Evolutionary conservation across 2,888 invertebrate genomes (phyloP).

Genomic region (Athrips mouffetella): DNA sequence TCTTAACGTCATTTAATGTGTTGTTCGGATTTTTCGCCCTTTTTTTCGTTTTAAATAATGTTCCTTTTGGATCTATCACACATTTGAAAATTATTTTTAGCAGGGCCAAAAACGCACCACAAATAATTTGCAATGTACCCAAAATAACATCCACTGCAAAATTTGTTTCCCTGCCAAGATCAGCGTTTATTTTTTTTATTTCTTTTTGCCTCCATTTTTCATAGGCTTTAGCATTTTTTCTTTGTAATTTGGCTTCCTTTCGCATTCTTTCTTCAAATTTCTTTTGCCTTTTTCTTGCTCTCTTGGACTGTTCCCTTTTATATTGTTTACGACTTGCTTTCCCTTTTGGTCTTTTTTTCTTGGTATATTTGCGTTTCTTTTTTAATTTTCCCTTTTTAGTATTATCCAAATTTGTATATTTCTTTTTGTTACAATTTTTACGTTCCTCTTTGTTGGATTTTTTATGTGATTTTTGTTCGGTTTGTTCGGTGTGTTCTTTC

Average conservation of each 20-base stretch:
- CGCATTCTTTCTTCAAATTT: slow-evolving; percentile 11
- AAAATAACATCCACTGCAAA: slow-evolving; percentile 33
- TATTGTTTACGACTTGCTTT: neutral
- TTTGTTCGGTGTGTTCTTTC: no score
- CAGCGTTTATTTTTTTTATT: slow-evolving; percentile 26
- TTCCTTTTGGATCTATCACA: slow-evolving; percentile 33
- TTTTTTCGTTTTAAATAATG: slow-evolving; percentile 29
- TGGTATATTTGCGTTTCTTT: neutral
- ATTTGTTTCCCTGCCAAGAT: slow-evolving; percentile 29
- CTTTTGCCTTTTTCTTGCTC: slow-evolving; percentile 6
- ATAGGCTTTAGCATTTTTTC: slow-evolving; percentile 10
- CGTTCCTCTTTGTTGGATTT: neutral
- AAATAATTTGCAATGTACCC: slow-evolving; percentile 29
- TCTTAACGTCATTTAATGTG: slow-evolving; percentile 27
- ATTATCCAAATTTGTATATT: neutral
- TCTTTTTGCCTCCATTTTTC: slow-evolving; percentile 20
- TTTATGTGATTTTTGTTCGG: no score
- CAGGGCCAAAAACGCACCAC: slow-evolving; percentile 19
- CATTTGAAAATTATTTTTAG: slow-evolving; percentile 24
- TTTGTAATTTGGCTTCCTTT: slow-evolving; percentile 11
- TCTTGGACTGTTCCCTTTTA: slow-evolving; percentile 1
- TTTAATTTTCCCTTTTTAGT: neutral
- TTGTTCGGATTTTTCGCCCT: slow-evolving; percentile 29
- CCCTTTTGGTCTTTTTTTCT: neutral
- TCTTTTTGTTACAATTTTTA: neutral